Evolutionary conservation across 2,797 vertebrate species (phyloP).

Genomic region (Aythya fuligula): DNA sequence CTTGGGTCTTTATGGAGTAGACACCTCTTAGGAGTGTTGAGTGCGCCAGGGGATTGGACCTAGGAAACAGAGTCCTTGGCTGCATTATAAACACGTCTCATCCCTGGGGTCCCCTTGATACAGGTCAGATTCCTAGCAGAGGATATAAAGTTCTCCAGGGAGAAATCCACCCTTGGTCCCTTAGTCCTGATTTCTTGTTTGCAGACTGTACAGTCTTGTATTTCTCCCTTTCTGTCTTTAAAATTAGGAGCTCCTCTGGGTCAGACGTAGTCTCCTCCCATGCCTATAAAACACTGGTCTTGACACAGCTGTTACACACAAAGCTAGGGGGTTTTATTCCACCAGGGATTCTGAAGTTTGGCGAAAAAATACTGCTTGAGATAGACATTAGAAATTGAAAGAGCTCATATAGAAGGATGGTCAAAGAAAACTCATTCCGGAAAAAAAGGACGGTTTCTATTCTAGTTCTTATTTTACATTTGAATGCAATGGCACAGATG

Average conservation of each 20-base stretch:
- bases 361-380: not conserved
- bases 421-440: not conserved
- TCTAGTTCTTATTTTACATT: not conserved
- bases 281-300: not conserved
- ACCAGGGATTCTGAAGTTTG: not conserved
- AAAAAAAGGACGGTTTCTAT: not conserved
- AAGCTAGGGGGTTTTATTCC: not conserved
- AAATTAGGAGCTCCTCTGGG: not conserved
- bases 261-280: not conserved
- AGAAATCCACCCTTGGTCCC: not conserved
- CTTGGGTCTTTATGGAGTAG: constrained; percentile 9
- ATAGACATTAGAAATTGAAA: not conserved
- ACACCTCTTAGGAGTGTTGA: not conserved
- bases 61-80: not conserved
- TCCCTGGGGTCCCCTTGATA: not conserved
- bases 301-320: not conserved
- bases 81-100: not conserved
- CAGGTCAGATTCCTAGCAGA: constrained; percentile 27
- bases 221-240: not conserved
- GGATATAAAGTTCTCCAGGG: constrained; percentile 6
- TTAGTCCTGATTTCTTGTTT: constrained; percentile 11
- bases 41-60: rapidly evolving
- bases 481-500: not conserved
- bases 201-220: not conserved
- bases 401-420: not conserved